Base-by-base conservation (phyloP, 2,113 vertebrate species). In the Orycteropus afer region DNA sequence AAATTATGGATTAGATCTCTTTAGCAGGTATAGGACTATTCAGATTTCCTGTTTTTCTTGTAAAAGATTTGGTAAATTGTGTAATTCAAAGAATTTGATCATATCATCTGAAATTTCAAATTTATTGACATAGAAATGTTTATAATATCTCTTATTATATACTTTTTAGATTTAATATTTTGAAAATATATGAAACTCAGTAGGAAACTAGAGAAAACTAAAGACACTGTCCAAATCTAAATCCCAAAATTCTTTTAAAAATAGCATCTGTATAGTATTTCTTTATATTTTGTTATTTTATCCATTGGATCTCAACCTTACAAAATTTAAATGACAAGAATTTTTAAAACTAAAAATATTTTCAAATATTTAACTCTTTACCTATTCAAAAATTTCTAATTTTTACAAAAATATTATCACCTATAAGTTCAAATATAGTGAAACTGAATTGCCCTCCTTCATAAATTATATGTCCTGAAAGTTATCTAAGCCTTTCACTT, bases 241-340 rank as follows among this genome's bases (percentile, higher is more conserved):
- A 87, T 42, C 7, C 4, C 71, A 82, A 86, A 82, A 1, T 40
- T 86, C 10, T 69, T 88, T 61, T 6, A 76, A 93, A 94, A 61
- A 73, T 34, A 53, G 12, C 51, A 15, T 7, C 0, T 25, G 1
- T 34, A n/a, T 90, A 3, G 49, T 5, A 73, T 71, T 89, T 80
- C 53, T 90, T 90, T 95, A 27, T 85, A 57, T 83, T 87, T 42
- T 40, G 22, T 87, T 95, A 65, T 51, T 37, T 82, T 92, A 83
- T 81, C 14, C 11, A 25, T n/a, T 81, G 90, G 25, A 40, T 7
- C 81, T 88, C 74, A 93, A 71, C 20, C 71, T 89, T 61, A 57
- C n/a, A 57, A 80, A 86, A 76, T 34, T 85, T 80, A 81, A 91
- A 86, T 73, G 17, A 53, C 4, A 65, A 57, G 45, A 80, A 34